These are phyloP conservation scores for Lophius americanus DNA, from an alignment of 2,797 vertebrate genomes.

Conservation along the genomic window DNA sequence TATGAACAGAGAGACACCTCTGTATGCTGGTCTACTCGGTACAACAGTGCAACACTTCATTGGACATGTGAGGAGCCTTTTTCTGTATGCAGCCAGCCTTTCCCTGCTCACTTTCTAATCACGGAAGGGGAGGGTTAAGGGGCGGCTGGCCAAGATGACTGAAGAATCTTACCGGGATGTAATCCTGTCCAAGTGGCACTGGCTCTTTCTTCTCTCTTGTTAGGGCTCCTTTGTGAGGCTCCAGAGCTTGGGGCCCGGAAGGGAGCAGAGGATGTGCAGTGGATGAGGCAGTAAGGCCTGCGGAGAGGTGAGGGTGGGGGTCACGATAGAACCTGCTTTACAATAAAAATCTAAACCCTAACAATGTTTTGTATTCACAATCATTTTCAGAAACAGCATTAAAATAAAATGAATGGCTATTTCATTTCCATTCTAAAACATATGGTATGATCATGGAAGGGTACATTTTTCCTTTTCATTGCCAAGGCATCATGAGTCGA, in stretches of 20 bases:
- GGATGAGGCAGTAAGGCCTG: slow-evolving; percentile 83
- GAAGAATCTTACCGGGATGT: slow-evolving; percentile 83
- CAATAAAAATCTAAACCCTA: slow-evolving; percentile 25
- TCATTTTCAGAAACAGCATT: no score
- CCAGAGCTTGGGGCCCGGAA: slow-evolving; percentile 83
- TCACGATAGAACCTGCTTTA: slow-evolving; percentile 39
- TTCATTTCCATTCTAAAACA: no score
- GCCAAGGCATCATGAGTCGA: no score
- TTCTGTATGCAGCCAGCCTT: slow-evolving; percentile 70
- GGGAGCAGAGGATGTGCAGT: slow-evolving; percentile 85
- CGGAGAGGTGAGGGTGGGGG: slow-evolving; percentile 66
- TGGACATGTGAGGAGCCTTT: slow-evolving; percentile 74
- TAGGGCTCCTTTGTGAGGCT: slow-evolving; percentile 86
- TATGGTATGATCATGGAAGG: no score
- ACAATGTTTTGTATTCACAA: slow-evolving; percentile 4
- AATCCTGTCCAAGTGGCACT: slow-evolving; percentile 86
- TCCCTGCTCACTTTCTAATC: slow-evolving; percentile 80
- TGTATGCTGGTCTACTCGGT: slow-evolving; percentile 66
- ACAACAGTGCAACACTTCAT: slow-evolving; percentile 79
- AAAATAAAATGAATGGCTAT: no score
- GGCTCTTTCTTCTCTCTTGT: slow-evolving; percentile 85
- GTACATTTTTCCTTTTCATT: no score
- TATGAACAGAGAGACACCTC: slow-evolving; percentile 60
- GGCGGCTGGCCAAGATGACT: slow-evolving; percentile 73
- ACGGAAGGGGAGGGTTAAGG: slow-evolving; percentile 76